phyloP scores from a whole-genome alignment of 1,140 invertebrate genomes.

The Nebria ingens region DNA sequence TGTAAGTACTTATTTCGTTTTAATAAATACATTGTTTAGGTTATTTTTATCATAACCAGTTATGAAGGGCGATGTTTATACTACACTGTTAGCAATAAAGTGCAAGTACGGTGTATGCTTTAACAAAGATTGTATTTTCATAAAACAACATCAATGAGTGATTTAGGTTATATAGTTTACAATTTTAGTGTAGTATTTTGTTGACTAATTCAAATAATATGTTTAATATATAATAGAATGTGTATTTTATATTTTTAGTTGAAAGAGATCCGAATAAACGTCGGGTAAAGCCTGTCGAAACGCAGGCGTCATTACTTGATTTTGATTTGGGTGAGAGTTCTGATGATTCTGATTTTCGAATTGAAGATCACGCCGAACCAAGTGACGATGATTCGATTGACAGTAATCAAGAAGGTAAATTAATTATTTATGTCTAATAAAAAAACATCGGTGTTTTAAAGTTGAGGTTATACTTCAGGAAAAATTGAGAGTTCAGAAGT shows the following conservation, averaged over 20 bases:
- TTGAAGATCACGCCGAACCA: conserved; percentile 74
- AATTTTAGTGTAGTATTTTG: no score
- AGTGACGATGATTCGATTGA: conserved; percentile 53
- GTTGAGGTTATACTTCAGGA: conserved; percentile 25
- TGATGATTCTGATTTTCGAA: conserved; percentile 90
- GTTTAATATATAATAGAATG: no score
- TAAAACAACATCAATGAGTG: no score
- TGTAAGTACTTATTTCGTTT: background rate
- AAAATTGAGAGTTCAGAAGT: conserved; percentile 25
- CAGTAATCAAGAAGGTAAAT: conserved; percentile 39
- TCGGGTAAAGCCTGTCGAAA: conserved; percentile 73
- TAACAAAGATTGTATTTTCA: no score
- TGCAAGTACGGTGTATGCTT: no score
- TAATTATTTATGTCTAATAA: no score
- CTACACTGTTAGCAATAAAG: background rate
- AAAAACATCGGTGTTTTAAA: background rate
- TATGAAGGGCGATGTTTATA: background rate
- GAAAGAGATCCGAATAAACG: conserved; percentile 76
- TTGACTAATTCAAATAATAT: no score
- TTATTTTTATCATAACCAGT: background rate
- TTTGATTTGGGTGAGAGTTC: conserved; percentile 87
- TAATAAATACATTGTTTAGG: background rate
- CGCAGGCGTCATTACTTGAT: conserved; percentile 59
- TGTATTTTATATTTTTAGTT: no score
- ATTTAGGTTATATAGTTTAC: no score